Base-by-base conservation (phyloP, 2,113 vertebrate genomes). In the Paedocypris sp. region DNA sequence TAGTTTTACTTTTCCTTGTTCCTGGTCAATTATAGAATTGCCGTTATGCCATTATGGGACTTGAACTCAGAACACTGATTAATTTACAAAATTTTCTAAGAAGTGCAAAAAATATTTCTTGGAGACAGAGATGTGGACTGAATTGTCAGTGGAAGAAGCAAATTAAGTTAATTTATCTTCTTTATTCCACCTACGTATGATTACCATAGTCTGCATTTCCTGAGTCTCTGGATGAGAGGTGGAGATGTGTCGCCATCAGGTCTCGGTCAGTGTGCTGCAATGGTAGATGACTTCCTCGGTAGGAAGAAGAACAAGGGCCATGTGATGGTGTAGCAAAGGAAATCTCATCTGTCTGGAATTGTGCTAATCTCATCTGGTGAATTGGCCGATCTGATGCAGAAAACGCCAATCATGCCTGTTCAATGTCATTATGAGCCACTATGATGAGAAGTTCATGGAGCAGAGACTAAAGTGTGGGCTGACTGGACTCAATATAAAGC, bases 91-190 rank as follows among this genome's bases (percentile, higher is more conserved):
- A n/a, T n/a, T n/a, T n/a, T n/a, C n/a, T n/a, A n/a, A n/a, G n/a
- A n/a, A n/a, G n/a, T n/a, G 67, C 69, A 64, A 33, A 73, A 63
- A 70, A 62, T 64, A 75, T 76, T 74, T 76, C 49, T 48, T 73
- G 78, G 77, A 66, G 72, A 58, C 68, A 62, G 74, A n/a, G n/a
- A n/a, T n/a, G n/a, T n/a, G n/a, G n/a, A n/a, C n/a, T n/a, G n/a
- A n/a, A n/a, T n/a, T n/a, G n/a, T n/a, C 28, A 38, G 13, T 26
- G 39, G 56, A 25, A 47, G 31, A 46, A 47, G 75, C 59, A 5
- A 73, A 79, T 80, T 77, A 77, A 77, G 78, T 85, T 79, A 87
- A 86, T 84, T 23, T 75, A 84, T 83, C 77, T 70, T 23, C 60
- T 47, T 35, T 60, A 12, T 57, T 79, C 78, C 78, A 79, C 81